Evolutionary conservation across 2,888 invertebrate species (phyloP).

Genomic region (Leptopilina drosophilae): DNA sequence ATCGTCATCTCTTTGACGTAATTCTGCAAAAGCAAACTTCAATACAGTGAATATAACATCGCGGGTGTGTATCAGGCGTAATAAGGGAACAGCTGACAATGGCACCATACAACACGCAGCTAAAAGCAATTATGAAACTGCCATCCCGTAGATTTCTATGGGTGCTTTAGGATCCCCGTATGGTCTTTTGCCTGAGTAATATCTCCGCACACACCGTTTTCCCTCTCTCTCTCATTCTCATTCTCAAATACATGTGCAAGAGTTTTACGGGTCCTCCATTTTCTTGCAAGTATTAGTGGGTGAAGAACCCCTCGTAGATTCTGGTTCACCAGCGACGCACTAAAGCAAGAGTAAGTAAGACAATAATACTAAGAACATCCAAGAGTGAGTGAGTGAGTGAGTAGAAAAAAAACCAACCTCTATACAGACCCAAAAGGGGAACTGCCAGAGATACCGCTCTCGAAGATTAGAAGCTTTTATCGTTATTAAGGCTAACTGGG

Average conservation of each 20-base stretch:
- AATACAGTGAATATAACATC: conserved; percentile 39
- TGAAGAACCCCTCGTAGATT: conserved; percentile 27
- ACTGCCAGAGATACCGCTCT: not conserved
- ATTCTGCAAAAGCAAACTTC: conserved; percentile 47
- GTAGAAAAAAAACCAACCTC: conserved; percentile 8
- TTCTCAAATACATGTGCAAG: conserved; percentile 23
- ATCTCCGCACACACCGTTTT: conserved; percentile 49
- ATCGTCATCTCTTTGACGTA: conserved; percentile 45
- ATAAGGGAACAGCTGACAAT: conserved; percentile 71
- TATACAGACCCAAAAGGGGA: not conserved
- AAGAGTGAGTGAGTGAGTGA: conserved; percentile 30
- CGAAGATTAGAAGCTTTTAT: conserved; percentile 40
- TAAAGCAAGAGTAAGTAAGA: conserved; percentile 35
- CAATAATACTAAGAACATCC: not conserved
- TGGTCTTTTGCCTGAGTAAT: conserved; percentile 56
- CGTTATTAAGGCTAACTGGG: conserved; percentile 37
- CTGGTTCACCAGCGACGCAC: not conserved
- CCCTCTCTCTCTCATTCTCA: not conserved
- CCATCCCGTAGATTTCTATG: conserved; percentile 62
- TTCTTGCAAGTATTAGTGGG: conserved; percentile 31
- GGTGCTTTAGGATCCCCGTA: conserved; percentile 51
- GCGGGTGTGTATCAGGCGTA: conserved; percentile 63
- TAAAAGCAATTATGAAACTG: conserved; percentile 69
- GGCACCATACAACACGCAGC: conserved; percentile 62
- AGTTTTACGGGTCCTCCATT: conserved; percentile 46